Evolutionary conservation across 2,797 vertebrate genomes (phyloP), one percentile per base, ranked within the genome.

Genomic region (Mus spretus): DNA sequence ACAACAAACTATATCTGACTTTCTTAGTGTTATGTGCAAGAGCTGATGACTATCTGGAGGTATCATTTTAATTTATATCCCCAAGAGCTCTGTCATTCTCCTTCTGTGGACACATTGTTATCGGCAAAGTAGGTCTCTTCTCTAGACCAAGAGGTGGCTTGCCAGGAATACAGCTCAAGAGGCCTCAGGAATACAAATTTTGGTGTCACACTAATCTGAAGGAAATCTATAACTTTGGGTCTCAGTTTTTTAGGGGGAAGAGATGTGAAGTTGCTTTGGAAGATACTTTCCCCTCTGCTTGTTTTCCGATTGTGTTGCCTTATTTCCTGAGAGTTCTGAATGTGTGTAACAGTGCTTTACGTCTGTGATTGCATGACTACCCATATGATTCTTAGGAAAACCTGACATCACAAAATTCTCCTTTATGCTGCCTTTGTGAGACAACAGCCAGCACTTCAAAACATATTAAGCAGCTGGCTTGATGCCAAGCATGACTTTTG

Each of bases 381-480:
- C 4, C 67, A 65, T 40, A 53, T 22, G 70, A 83, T 93, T 94
- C n/a, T 50, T 70, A 96, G 95, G 94, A 97, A 97, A 97, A 84
- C 70, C 70, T 91, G 95, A 93, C 47, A 57, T 92, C 91, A 91
- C 44, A 91, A 96, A 97, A 86, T 86, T 96, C 65, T 92, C 92
- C 88, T 87, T 84, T 28, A 15, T 37, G 74, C 90, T 96, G 79
- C 81, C 37, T 90, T 61, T 93, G 37, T 34, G 47, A 79, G 72
- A 83, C 22, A 83, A 63, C 50, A 95, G 83, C 93, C 13, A 77
- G 9, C 20, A 24, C 55, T 91, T 97, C 17, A 65, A 90, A 93
- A 93, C 94, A 59, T 70, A 70, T 85, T n/a, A 47, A 63, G 75
- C 40, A 82, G 34, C 15, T 44, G 47, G 79, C 74, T 94, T 75